Conservation (phyloP, 2,888 invertebrate genomes). For the Lepidocyrtinus sp. region DNA sequence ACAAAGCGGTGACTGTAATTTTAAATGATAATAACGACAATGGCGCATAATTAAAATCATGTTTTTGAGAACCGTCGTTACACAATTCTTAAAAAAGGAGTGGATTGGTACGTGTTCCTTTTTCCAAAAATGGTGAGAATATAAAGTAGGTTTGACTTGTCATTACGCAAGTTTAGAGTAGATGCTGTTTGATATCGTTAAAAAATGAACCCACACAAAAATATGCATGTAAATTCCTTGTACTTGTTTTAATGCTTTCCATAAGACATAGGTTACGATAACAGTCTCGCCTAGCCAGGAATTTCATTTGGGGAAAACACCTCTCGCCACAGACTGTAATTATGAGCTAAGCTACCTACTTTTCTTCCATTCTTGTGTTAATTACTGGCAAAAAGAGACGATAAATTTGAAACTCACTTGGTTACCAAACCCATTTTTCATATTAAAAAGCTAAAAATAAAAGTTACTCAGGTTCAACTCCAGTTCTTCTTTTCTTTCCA, state of each 20-base stretch:
- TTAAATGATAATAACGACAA: neutral
- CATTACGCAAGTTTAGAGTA: neutral
- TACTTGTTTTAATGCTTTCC: too few relatives aligned
- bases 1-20: too few relatives aligned
- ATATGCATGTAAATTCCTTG: too few relatives aligned
- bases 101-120: neutral
- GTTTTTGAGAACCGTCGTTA: too few relatives aligned
- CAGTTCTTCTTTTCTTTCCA: too few relatives aligned
- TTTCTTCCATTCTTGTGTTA: neutral
- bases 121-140: conserved; percentile 1
- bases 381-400: neutral
- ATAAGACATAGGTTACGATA: too few relatives aligned
- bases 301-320: too few relatives aligned
- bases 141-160: conserved; percentile 10
- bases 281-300: too few relatives aligned
- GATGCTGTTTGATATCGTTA: neutral
- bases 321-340: too few relatives aligned
- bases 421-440: conserved; percentile 3
- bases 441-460: conserved; percentile 10
- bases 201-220: conserved; percentile 8
- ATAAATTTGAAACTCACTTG: neutral
- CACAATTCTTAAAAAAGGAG: too few relatives aligned
- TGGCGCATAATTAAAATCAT: neutral
- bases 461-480: too few relatives aligned
- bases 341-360: conserved; percentile 1